Conservation (phyloP, 2,797 vertebrate genomes). For the Macropus fuliginosus region DNA sequence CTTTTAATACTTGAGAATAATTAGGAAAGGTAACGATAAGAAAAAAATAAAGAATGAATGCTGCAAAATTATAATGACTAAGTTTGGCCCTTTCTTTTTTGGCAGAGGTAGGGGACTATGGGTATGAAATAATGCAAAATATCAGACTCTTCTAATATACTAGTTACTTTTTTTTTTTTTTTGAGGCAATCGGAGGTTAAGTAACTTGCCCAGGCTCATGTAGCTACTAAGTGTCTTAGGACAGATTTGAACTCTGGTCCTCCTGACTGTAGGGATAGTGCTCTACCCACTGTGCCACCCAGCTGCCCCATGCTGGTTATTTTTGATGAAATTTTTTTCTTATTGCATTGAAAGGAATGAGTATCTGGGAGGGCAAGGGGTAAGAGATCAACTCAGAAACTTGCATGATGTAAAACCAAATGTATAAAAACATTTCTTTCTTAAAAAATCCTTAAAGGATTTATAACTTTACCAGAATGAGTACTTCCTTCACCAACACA, state of each 20-base stretch:
- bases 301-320: background rate
- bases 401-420: background rate
- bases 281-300: too few relatives aligned
- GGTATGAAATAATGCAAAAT: background rate
- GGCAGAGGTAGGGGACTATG: background rate
- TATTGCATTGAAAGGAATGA: background rate
- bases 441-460: background rate
- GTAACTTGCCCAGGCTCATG: background rate
- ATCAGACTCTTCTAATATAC: background rate
- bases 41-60: background rate
- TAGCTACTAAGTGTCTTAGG: background rate
- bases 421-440: background rate
- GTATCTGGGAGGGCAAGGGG: background rate
- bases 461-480: too few relatives aligned
- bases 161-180: background rate
- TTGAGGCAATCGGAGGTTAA: background rate
- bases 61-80: background rate
- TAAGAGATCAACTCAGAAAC: background rate
- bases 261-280: background rate
- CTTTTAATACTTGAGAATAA: background rate
- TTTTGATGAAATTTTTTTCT: background rate
- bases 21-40: background rate
- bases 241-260: background rate
- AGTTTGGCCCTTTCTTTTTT: background rate
- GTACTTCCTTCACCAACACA: background rate